Conservation (phyloP, 1,140 invertebrate genomes). For the Bombus consobrinus region DNA sequence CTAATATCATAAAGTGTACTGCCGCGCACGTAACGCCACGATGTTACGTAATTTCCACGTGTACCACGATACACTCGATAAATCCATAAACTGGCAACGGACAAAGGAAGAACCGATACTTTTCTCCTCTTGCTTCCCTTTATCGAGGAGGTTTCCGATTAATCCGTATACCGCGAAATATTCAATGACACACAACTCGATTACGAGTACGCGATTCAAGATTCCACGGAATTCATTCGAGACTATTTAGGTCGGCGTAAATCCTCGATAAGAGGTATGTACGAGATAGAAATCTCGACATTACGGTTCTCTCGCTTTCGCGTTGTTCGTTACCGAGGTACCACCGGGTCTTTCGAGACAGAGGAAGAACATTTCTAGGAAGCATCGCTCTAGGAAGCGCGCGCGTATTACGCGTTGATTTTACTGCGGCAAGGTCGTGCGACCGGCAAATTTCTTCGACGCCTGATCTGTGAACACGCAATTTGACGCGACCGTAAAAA, state of each 20-base stretch:
- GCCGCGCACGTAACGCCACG: neutral
- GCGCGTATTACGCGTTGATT: neutral
- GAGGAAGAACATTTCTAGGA: neutral
- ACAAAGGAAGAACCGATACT: neutral
- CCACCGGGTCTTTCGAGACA: neutral
- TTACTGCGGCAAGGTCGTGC: neutral
- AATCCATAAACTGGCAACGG: neutral
- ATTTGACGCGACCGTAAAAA: neutral
- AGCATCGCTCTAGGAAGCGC: neutral
- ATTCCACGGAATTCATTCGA: neutral
- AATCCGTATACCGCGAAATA: neutral
- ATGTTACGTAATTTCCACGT: slow-evolving; percentile 7
- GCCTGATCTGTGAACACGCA: neutral
- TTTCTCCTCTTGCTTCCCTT: neutral
- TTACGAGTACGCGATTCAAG: neutral
- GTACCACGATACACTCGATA: neutral
- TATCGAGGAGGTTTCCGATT: neutral
- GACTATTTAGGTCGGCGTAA: neutral
- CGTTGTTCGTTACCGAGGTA: neutral
- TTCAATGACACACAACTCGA: neutral
- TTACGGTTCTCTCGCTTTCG: neutral
- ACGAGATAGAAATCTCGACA: neutral
- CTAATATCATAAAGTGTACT: neutral
- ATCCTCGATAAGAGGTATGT: neutral
- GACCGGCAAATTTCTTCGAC: neutral